Base-by-base conservation (phyloP, 2,888 invertebrate species). In the Cenopis cana region DNA sequence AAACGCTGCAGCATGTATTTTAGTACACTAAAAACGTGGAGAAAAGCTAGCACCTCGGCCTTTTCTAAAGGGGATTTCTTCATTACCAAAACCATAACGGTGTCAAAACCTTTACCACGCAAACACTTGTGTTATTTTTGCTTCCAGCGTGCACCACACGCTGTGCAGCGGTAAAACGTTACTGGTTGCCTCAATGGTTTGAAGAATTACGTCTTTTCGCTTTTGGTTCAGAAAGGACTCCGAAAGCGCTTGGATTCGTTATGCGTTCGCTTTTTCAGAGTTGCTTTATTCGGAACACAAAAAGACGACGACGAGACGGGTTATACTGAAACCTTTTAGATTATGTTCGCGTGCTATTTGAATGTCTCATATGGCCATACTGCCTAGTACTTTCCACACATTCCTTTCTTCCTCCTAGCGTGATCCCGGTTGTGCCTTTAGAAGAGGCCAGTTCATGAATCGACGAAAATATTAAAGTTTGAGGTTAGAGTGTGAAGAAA, bases 41-140 rank as follows among this genome's bases (percentile, higher is more conserved):
- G 61, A 68, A 62, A 69, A 56, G 69, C 62, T 69, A 69, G 57
- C 69, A 69, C 68, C 61, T 69, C 68, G 56, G 56, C 69, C 56
- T 69, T 69, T 64, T 64, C 56, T 56, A 69, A 64, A 64, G 50
- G 50, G 62, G 62, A 62, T 64, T 50, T 56, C 14, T 17, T 11
- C 6, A 12, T 5, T 8, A 38, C 2, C 38, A 64, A 38, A 17
- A 5, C 56, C 17, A 38, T 29, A 69, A 69, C 38, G 56, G 11
- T 41, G 2, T 14, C 17, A 38, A 50, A 38, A 36, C 50, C 49
- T 57, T 24, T 8, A 50, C 38, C 17, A 8, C 24, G 56, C 10
- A 64, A 18, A 64, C 46, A 56, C 62, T 57, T 69, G 56, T 36
- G 56, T 17, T 62, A 38, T 50, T 64, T 56, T 46, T 5, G 36